Percentiles rank a stretch among this genome's conserved stretches.
phyloP scores from a whole-genome alignment of 2,797 vertebrate species.

The Toxotes lorentzi region DNA sequence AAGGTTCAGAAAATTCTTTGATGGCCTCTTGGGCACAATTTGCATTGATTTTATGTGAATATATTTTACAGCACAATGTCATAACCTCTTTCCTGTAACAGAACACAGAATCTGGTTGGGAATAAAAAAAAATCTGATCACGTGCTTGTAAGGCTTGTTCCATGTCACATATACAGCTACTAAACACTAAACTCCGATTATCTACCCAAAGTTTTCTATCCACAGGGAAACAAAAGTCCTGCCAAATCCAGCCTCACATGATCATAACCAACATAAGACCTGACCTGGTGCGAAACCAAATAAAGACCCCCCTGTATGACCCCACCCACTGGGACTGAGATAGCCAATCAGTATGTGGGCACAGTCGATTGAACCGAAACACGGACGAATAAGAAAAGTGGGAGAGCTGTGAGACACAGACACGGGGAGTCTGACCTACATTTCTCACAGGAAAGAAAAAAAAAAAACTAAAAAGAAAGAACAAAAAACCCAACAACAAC shows the following conservation, averaged over 20 bases:
- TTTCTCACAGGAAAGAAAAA: constrained; percentile 45
- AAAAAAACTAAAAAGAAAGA: too few species aligned
- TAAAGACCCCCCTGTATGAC: constrained; percentile 31
- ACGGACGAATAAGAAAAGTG: constrained; percentile 36
- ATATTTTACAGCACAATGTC: not conserved
- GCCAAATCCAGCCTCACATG: constrained; percentile 53
- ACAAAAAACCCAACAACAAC: not conserved
- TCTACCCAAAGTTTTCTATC: constrained; percentile 37
- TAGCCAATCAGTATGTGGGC: constrained; percentile 24
- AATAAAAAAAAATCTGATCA: constrained; percentile 3
- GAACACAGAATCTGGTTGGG: not conserved
- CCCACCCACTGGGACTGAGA: constrained; percentile 20
- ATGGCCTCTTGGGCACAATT: not conserved
- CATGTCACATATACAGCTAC: not conserved
- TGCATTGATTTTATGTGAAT: not conserved
- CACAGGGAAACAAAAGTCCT: constrained; percentile 21
- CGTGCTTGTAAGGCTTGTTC: not conserved
- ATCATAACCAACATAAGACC: constrained; percentile 7
- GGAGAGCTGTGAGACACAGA: constrained; percentile 42
- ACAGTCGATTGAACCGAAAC: constrained; percentile 24
- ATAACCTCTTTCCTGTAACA: not conserved
- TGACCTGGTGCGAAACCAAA: constrained; percentile 47
- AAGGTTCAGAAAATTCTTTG: not conserved
- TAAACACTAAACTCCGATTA: constrained; percentile 31
- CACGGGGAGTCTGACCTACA: constrained; percentile 72